These are phyloP conservation scores for Cryptosula pallasiana DNA, from an alignment of 2,888 invertebrate genomes.

Conservation along the genomic window DNA sequence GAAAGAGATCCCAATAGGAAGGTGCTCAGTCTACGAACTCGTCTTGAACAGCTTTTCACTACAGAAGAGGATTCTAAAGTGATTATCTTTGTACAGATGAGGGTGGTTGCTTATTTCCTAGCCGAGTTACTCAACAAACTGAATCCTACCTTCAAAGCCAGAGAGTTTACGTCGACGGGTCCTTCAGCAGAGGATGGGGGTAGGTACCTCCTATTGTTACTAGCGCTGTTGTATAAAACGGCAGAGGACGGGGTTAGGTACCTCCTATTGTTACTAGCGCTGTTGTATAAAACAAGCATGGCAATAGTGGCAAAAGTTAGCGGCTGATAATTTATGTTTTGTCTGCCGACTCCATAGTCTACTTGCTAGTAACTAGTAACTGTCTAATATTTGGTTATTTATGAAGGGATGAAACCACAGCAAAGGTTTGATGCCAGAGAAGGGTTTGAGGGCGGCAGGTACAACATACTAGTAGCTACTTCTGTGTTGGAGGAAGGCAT, in stretches of 20 bases:
- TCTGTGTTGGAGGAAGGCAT: slow-evolving; percentile 12
- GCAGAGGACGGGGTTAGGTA: background rate
- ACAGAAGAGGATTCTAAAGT: slow-evolving; percentile 32
- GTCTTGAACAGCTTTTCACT: background rate
- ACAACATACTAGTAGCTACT: slow-evolving; percentile 22
- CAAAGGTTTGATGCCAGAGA: background rate
- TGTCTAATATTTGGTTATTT: too few relatives aligned
- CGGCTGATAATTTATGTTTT: too few relatives aligned
- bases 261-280: background rate
- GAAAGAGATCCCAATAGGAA: background rate
- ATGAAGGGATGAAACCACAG: slow-evolving; percentile 13
- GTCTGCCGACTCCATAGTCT: too few relatives aligned
- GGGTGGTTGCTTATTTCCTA: slow-evolving; percentile 34
- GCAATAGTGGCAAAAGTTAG: too few relatives aligned
- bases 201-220: background rate
- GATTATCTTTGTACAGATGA: slow-evolving; percentile 47
- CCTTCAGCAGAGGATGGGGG: background rate
- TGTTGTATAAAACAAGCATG: too few relatives aligned
- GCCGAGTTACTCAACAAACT: background rate
- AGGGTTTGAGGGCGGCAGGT: slow-evolving; percentile 15
- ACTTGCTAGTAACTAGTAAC: background rate
- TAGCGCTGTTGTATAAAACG: too few relatives aligned
- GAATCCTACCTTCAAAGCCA: slow-evolving; percentile 5
- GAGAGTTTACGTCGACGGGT: background rate
- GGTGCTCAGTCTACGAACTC: background rate